Percentiles rank a stretch among this genome's conserved stretches.
phyloP scores from a whole-genome alignment of 2,797 vertebrate species.

The Spinus olivaceus region DNA sequence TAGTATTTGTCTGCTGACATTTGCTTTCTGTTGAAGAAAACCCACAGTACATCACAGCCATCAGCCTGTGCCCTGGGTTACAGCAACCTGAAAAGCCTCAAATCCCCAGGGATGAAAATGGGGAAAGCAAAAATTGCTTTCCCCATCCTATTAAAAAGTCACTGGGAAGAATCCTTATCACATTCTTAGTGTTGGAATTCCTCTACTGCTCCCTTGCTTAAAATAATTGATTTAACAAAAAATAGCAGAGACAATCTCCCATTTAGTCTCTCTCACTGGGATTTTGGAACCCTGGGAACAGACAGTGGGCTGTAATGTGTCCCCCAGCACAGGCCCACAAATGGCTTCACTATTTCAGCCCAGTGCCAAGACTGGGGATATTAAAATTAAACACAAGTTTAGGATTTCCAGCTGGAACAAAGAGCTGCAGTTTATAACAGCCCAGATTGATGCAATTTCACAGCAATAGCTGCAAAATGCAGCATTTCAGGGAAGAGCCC shows the following conservation, averaged over 20 bases:
- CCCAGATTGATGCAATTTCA: neutral
- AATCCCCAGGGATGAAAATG: neutral
- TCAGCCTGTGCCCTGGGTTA: neutral
- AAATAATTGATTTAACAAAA: neutral
- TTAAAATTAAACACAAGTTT: neutral
- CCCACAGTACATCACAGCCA: fast-evolving
- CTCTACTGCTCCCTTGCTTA: neutral
- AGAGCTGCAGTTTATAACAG: neutral
- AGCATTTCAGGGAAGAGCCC: neutral
- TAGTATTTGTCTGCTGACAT: neutral
- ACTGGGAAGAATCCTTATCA: neutral
- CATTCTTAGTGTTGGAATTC: neutral
- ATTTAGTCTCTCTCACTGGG: neutral
- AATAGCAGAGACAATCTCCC: neutral
- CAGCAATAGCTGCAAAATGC: neutral
- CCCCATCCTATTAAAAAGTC: neutral
- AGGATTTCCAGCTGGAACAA: neutral
- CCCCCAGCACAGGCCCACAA: neutral
- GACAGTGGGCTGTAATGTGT: neutral
- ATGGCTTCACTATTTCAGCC: neutral
- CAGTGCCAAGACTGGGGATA: neutral
- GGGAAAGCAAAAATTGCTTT: neutral
- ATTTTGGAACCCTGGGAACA: neutral
- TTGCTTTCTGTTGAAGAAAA: neutral
- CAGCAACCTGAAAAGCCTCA: neutral